Percentiles rank a stretch among this genome's conserved stretches.
Conservation (phyloP, 2,888 invertebrate genomes). For the Phania funesta region DNA sequence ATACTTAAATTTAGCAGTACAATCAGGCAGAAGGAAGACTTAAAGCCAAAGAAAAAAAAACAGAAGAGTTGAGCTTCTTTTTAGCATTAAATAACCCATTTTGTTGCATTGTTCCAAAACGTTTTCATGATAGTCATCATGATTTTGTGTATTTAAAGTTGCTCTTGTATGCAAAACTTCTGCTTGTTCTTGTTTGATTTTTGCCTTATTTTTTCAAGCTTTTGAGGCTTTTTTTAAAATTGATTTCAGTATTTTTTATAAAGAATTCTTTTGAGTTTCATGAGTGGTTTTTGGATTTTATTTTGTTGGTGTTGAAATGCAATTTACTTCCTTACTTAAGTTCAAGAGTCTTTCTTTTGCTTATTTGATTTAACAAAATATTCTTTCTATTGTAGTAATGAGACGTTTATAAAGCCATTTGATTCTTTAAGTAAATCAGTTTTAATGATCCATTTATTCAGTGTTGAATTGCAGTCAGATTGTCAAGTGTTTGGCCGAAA, state of each 20-base stretch:
- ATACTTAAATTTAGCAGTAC: slow-evolving; percentile 29
- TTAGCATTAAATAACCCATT: slow-evolving; percentile 70
- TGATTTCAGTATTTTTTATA: slow-evolving; percentile 18
- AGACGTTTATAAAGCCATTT: slow-evolving; percentile 51
- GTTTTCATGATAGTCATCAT: slow-evolving; percentile 72
- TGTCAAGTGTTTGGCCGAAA: slow-evolving; percentile 58
- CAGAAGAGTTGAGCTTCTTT: slow-evolving; percentile 21
- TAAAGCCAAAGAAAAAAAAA: slow-evolving; percentile 14
- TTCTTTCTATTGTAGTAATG: slow-evolving; percentile 60
- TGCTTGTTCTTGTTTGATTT: slow-evolving; percentile 38
- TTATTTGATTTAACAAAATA: slow-evolving; percentile 20
- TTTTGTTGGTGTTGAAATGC: slow-evolving; percentile 65
- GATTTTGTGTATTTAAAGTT: slow-evolving; percentile 71
- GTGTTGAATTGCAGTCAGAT: slow-evolving; percentile 45
- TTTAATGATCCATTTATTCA: slow-evolving; percentile 72
- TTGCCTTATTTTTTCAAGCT: not conserved
- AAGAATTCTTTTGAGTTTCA: slow-evolving; percentile 42
- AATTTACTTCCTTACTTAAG: slow-evolving; percentile 63
- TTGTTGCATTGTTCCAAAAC: slow-evolving; percentile 61
- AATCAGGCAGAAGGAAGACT: slow-evolving; percentile 2
- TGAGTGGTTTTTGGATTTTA: slow-evolving; percentile 20
- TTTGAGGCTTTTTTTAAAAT: slow-evolving; percentile 33
- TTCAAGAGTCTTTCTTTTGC: slow-evolving; percentile 20
- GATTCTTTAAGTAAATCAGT: slow-evolving; percentile 67
- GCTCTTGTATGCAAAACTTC: slow-evolving; percentile 69